These are phyloP conservation scores for Agriopis marginaria DNA, from an alignment of 2,888 invertebrate species.

Conservation along the genomic window DNA sequence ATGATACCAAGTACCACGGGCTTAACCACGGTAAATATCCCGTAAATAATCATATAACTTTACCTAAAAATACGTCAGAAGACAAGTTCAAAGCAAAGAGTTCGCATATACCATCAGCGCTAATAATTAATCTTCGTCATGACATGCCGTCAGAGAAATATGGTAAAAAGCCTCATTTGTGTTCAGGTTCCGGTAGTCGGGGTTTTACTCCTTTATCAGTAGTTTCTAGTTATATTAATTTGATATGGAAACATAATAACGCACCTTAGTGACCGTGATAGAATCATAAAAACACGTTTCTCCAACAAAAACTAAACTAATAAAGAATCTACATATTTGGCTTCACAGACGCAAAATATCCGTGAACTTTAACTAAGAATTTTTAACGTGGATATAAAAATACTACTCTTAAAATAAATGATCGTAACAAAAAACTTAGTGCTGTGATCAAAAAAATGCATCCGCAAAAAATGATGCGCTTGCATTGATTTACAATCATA, in stretches of 20 bases:
- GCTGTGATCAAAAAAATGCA: neutral
- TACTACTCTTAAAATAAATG: conserved; percentile 5
- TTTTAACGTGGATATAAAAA: conserved; percentile 3
- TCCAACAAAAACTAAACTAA: conserved; percentile 2
- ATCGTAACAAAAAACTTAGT: neutral
- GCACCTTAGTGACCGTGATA: conserved; percentile 1
- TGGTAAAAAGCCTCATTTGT: neutral
- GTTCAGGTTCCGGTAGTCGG: neutral
- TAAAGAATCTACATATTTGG: neutral
- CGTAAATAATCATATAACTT: too few species aligned
- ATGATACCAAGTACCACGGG: too few species aligned
- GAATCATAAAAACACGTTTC: neutral
- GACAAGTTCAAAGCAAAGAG: too few species aligned
- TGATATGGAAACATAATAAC: conserved; percentile 3
- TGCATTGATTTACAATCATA: neutral
- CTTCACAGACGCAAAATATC: neutral
- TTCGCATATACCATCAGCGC: too few species aligned
- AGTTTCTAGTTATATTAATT: neutral
- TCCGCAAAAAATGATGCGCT: neutral
- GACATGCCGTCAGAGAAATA: neutral
- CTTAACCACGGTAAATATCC: too few species aligned
- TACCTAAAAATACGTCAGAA: too few species aligned
- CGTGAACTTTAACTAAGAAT: conserved; percentile 15
- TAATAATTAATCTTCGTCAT: neutral
- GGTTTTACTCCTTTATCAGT: neutral